These are phyloP conservation scores for Tenodera sinensis DNA, from an alignment of 2,888 invertebrate species.

Conservation along the genomic window DNA sequence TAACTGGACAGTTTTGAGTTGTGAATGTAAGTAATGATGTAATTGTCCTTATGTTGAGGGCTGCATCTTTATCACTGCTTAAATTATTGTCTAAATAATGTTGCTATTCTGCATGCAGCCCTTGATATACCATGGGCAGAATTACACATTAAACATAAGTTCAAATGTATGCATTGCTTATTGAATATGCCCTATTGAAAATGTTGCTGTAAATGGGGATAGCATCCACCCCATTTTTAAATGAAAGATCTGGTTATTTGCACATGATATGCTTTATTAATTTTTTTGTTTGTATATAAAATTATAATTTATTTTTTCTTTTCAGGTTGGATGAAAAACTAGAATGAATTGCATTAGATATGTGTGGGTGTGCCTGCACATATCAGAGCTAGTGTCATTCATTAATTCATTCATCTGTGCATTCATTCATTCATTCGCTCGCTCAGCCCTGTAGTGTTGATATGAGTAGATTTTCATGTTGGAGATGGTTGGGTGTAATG, in stretches of 20 bases:
- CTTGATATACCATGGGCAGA: not conserved
- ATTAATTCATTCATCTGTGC: not conserved
- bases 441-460: conserved; percentile 8
- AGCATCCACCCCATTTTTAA: not conserved
- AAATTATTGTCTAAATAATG: not conserved
- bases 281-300: conserved; percentile 5
- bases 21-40: not conserved
- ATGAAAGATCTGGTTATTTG: not conserved
- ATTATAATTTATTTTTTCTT: conserved; percentile 7
- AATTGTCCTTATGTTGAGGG: not conserved
- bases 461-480: not conserved
- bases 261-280: conserved; percentile 3
- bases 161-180: not conserved
- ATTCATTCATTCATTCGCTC: not conserved
- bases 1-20: not conserved
- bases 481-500: conserved; percentile 18
- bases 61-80: not conserved
- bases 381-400: not conserved
- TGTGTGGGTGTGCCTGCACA: not conserved
- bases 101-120: not conserved
- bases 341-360: conserved; percentile 20
- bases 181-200: not conserved
- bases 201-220: not conserved
- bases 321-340: conserved; percentile 20
- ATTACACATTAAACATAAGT: not conserved